phyloP scores from a whole-genome alignment of 2,113 vertebrate species.

The Grammomys dolichurus region DNA sequence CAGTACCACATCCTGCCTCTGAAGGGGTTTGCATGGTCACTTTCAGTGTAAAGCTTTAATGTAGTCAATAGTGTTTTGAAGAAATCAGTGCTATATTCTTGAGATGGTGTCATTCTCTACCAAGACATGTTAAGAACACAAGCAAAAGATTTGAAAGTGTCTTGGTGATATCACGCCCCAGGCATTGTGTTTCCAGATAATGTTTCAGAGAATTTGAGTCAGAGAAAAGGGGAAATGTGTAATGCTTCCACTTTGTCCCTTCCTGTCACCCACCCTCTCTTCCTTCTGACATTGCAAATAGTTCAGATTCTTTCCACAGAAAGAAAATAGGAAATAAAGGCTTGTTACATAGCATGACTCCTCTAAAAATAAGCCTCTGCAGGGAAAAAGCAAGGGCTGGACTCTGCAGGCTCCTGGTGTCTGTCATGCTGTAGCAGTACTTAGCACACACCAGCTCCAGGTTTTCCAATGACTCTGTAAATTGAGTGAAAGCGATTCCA shows the following conservation, averaged over 20 bases:
- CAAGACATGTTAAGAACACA: background rate
- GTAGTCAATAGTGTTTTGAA: background rate
- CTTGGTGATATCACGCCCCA: background rate
- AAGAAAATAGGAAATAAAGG: background rate
- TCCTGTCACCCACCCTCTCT: background rate
- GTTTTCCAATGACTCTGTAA: background rate
- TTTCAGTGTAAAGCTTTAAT: background rate
- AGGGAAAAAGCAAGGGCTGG: background rate
- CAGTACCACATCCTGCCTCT: background rate
- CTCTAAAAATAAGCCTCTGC: background rate
- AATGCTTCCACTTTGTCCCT: background rate
- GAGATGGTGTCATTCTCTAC: background rate
- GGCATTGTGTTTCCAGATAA: background rate
- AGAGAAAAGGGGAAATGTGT: constrained; percentile 44
- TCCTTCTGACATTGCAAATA: constrained; percentile 9
- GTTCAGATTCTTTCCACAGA: background rate
- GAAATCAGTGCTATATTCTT: background rate
- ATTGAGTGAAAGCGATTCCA: background rate
- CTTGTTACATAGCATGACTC: background rate
- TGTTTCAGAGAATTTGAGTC: constrained; percentile 44
- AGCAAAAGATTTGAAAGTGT: background rate
- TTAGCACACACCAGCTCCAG: background rate
- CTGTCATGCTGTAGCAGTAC: too few relatives aligned
- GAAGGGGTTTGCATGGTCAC: background rate
- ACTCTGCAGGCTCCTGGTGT: background rate